Percentiles rank a stretch among this genome's conserved stretches.
Evolutionary conservation across 2,888 invertebrate genomes (phyloP).

Genomic region (Melolontha melolontha): DNA sequence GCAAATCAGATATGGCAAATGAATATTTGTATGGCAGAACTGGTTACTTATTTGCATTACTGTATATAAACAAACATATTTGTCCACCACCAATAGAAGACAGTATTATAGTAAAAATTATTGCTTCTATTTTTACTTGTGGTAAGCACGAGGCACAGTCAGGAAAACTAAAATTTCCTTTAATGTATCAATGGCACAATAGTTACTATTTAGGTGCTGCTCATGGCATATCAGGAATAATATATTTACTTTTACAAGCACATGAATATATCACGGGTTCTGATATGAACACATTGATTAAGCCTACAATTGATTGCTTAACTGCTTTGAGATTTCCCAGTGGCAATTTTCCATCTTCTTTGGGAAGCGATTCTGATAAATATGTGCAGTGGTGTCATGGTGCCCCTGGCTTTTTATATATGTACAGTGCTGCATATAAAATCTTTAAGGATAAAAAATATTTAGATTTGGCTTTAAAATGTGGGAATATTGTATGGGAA

Average conservation of each 20-base stretch:
- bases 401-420: conserved; percentile 86
- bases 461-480: conserved; percentile 75
- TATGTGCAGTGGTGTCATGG: conserved; percentile 96
- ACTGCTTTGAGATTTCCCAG: conserved; percentile 69
- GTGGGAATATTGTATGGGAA: conserved; percentile 84
- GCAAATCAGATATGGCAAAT: conserved; percentile 73
- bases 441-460: conserved; percentile 77
- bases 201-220: conserved; percentile 90
- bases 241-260: conserved; percentile 85
- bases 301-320: conserved; percentile 76
- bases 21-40: conserved; percentile 88
- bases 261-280: conserved; percentile 68
- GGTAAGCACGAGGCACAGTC: conserved; percentile 73
- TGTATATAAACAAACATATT: conserved; percentile 79
- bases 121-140: conserved; percentile 71
- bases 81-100: conserved; percentile 71
- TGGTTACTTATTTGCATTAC: conserved; percentile 83
- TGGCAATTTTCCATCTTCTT: conserved; percentile 84
- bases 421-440: conserved; percentile 76
- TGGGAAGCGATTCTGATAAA: conserved; percentile 77
- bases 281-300: conserved; percentile 71
- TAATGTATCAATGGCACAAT: conserved; percentile 90
- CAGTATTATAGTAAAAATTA: conserved; percentile 72
- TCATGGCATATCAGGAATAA: conserved; percentile 88
- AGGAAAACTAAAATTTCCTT: conserved; percentile 71